Evolutionary conservation across 2,113 vertebrate species (phyloP).

Genomic region (Cavia aperea): DNA sequence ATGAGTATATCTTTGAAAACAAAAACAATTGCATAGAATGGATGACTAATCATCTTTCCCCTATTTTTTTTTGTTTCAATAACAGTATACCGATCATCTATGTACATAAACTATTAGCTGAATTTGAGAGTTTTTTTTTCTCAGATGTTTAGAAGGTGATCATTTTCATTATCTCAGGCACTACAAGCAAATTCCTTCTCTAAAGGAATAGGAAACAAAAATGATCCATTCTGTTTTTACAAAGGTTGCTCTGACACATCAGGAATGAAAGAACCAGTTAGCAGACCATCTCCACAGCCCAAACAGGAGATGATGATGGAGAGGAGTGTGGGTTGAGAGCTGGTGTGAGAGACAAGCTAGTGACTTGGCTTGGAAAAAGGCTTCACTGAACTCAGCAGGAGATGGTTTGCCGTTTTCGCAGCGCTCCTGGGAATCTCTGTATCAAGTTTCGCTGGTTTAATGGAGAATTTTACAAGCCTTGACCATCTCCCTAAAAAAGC

Average conservation of each 20-base stretch:
- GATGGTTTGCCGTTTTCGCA: too few species aligned
- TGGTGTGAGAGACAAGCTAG: background rate
- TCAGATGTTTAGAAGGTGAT: background rate
- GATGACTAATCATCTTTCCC: background rate
- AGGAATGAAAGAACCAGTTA: background rate
- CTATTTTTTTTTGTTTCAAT: background rate
- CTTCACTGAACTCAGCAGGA: too few species aligned
- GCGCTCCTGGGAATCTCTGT: too few species aligned
- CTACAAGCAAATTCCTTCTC: background rate
- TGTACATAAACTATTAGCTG: background rate
- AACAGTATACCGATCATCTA: background rate
- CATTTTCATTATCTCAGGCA: background rate
- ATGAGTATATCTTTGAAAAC: background rate
- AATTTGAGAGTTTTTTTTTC: background rate
- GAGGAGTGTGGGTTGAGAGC: background rate
- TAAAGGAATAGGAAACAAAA: background rate
- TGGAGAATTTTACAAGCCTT: too few species aligned
- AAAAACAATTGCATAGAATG: background rate
- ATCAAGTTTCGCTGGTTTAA: too few species aligned
- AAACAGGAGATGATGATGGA: background rate
- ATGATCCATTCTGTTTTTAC: background rate
- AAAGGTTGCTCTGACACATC: background rate
- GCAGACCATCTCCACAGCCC: background rate
- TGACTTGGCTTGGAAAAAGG: too few species aligned
- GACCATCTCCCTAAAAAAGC: too few species aligned